Percentiles rank a stretch among this genome's conserved stretches.
Conservation (phyloP, 2,888 invertebrate species). For the Chouioia cunea region DNA sequence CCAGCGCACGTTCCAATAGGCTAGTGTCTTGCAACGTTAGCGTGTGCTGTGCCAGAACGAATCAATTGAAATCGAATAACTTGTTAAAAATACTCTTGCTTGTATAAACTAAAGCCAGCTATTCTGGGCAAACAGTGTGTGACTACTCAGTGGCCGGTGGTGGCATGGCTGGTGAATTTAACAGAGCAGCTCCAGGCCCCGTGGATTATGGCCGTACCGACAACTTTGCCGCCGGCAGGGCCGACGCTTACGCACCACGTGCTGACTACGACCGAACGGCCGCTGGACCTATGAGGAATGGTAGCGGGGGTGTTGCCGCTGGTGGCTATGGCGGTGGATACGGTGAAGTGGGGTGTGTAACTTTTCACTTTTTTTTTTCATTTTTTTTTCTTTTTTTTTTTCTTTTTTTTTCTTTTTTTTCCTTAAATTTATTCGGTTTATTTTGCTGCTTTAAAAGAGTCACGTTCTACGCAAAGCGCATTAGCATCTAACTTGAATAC, state of each 20-base stretch:
- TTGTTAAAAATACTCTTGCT: constrained; percentile 2
- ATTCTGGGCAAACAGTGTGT: constrained; percentile 51
- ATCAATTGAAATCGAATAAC: too few relatives aligned
- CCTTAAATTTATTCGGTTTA: too few relatives aligned
- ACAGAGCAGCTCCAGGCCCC: constrained; percentile 63
- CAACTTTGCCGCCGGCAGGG: constrained; percentile 62
- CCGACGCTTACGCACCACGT: constrained; percentile 64
- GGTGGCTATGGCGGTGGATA: constrained; percentile 65
- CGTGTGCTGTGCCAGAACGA: too few relatives aligned
- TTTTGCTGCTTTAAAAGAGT: too few relatives aligned
- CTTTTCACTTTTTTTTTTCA: background rate
- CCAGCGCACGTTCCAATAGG: too few relatives aligned
- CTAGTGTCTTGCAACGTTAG: too few relatives aligned
- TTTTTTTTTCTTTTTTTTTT: too few relatives aligned
- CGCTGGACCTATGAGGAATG: constrained; percentile 66
- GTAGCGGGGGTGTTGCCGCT: constrained; percentile 62
- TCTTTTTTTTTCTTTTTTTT: too few relatives aligned
- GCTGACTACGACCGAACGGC: constrained; percentile 65
- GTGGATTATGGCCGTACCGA: constrained; percentile 66
- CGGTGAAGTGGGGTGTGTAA: constrained; percentile 63
- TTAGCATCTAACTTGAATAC: background rate
- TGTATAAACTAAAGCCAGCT: constrained; percentile 32
- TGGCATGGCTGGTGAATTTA: constrained; percentile 65
- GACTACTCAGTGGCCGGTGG: constrained; percentile 58
- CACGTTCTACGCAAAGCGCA: too few relatives aligned